Evolutionary conservation across 2,113 vertebrate species (phyloP), one percentile per base, ranked within the genome.

Genomic region (Salvator merianae): DNA sequence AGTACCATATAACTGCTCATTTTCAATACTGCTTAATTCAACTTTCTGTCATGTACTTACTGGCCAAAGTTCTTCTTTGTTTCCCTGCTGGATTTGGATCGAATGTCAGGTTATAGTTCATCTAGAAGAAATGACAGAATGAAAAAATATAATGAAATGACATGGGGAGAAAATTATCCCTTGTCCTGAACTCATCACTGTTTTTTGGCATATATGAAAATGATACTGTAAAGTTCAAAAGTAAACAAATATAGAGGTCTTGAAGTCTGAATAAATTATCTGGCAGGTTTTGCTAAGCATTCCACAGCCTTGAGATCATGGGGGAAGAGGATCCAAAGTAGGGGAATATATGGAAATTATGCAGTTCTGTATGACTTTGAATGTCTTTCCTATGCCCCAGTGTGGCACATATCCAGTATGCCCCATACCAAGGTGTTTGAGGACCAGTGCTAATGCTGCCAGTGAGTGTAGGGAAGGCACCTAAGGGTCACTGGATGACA

Each of bases 1-100:
- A 84, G 84, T 88, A 36, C 28, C 70, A 24, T 43, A 87, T 80
- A 28, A 30, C 69, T 84, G 86, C 88, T 24, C 77, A 43, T 59
- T 55, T 73, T 2, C 72, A 86, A 74, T 36, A 82, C 79, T 26
- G 0, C 0, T 38, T 73, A 84, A 7, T 70, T 84, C 22, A 69
- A 2, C 77, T 77, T 88, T 32, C 10, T 86, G 6, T 80, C 70
- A 55, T 34, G 26, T 34, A 73, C 13, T 66, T 73, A 76, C 40
- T 83, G 77, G 10, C 10, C 89, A 74, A 40, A 65, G 38, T 79
- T 71, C 3, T 38, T 20, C 30, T 84, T 78, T 78, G 74, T 79
- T 78, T 84, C 78, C 53, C 43, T 84, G 36, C 22, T 79, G 55
- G 38, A 30, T 79, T 79, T 68, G 47, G 20, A 71, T 13, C 22